Conservation (phyloP, 2,113 vertebrate genomes). For the Tinamus guttatus region DNA sequence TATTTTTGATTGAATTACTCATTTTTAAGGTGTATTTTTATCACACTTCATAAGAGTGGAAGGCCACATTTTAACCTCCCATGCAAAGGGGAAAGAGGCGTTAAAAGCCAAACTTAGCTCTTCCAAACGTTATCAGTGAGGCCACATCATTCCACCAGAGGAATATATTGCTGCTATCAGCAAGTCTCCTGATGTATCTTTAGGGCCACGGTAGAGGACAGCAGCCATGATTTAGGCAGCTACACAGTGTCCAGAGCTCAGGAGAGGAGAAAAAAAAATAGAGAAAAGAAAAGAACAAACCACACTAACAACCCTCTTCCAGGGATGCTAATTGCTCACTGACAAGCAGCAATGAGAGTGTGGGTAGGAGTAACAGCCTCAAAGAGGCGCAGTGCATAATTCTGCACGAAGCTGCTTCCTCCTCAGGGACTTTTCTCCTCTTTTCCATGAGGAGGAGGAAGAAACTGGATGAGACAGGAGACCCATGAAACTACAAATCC, state of each 20-base stretch:
- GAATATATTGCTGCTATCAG: rapidly evolving
- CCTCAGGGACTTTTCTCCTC: neutral
- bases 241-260: rapidly evolving
- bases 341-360: neutral
- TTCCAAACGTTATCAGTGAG: neutral
- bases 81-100: neutral
- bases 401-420: neutral
- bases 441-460: neutral
- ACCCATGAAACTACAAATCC: neutral
- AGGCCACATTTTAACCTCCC: neutral
- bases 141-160: neutral
- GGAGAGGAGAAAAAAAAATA: too few relatives aligned
- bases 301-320: rapidly evolving
- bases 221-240: neutral
- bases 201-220: neutral
- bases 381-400: neutral
- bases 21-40: neutral
- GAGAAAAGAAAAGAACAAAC: too few relatives aligned
- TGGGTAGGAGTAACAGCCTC: neutral
- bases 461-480: neutral
- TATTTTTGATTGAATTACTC: neutral
- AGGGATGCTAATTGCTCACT: neutral
- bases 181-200: neutral
- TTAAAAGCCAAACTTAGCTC: neutral
- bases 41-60: rapidly evolving